Evolutionary conservation across 2,797 vertebrate species (phyloP), one percentile per base, ranked within the genome.

Genomic region (Lacerta bilineata): DNA sequence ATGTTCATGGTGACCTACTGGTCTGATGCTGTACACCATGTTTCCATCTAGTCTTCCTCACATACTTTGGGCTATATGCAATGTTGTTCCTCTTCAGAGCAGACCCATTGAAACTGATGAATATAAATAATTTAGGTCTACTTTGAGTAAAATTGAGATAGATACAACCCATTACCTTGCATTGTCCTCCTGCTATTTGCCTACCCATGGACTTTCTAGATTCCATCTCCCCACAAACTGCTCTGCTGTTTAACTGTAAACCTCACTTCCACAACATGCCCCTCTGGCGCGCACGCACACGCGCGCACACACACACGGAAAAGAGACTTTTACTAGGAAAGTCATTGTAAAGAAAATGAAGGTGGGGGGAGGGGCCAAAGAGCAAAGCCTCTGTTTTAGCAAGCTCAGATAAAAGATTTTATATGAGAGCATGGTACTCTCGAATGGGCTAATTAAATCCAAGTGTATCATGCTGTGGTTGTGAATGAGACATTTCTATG

Each of bases 231-330:
- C 25, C 25, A 84, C 3, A 84, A 80, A 29, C 77, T 83, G 68
- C 79, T 87, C 85, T 78, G 50, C 0, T 64, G 71, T 85, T 91
- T 68, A 74, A 87, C 55, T 86, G 93, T 91, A 92, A 92, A 76
- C 85, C 88, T 90, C 81, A 89, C 80, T 93, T 90, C 87, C 84
- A 91, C 81, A 87, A 18, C 75, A 72, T 77, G 11, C 13, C 50
- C 50, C 84, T 43, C 11, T 78, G 86, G 80, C 82, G 5, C 90
- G 83, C 39, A 41, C 4, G 5, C 39, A 13, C 46, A 13, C 46
- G 11, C 46, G 10, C 46, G 11, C 46, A 46, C 2, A 46, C 9
- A 50, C 87, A 39, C 23, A 87, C 91, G 71, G 71, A 15, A 89
- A 8, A 66, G 3, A 64, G 27, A 46, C 2, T 29, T 80, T 59